A percentile compares a stretch with the other conserved stretches of the same genome.
Conservation (phyloP, 2,113 vertebrate species). For the Crotophaga sulcirostris region DNA sequence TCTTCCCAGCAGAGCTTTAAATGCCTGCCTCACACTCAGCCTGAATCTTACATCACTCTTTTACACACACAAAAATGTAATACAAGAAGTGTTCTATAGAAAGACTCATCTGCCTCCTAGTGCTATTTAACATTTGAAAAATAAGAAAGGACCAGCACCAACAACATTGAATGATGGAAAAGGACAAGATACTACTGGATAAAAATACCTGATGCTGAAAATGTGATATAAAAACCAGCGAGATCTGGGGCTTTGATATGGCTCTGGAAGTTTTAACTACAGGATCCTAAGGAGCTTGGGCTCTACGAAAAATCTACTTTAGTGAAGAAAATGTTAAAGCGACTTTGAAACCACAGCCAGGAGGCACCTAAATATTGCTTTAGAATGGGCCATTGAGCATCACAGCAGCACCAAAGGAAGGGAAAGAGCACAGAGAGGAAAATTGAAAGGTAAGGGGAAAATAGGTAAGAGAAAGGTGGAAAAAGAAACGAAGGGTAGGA, state of each 20-base stretch:
- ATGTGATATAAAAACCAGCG: neutral
- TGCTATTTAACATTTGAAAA: neutral
- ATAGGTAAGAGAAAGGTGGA: neutral
- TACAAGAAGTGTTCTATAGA: neutral
- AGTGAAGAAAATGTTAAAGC: neutral
- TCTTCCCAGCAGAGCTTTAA: neutral
- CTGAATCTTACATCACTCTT: neutral
- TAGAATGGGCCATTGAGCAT: neutral
- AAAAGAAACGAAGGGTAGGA: neutral
- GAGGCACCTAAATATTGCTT: conserved; percentile 22
- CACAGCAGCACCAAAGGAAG: neutral
- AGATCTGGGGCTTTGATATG: neutral
- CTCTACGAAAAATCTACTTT: neutral
- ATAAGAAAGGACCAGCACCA: neutral
- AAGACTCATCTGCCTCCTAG: neutral
- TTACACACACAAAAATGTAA: neutral
- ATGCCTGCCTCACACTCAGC: neutral
- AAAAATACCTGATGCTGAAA: neutral
- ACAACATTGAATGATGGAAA: neutral
- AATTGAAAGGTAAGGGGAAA: neutral
- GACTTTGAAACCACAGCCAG: conserved; percentile 17
- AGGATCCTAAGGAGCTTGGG: neutral
- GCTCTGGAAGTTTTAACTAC: neutral
- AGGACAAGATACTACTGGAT: neutral
- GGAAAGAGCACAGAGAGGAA: neutral